Conservation (phyloP, 2,113 vertebrate genomes). For the Parus major region DNA sequence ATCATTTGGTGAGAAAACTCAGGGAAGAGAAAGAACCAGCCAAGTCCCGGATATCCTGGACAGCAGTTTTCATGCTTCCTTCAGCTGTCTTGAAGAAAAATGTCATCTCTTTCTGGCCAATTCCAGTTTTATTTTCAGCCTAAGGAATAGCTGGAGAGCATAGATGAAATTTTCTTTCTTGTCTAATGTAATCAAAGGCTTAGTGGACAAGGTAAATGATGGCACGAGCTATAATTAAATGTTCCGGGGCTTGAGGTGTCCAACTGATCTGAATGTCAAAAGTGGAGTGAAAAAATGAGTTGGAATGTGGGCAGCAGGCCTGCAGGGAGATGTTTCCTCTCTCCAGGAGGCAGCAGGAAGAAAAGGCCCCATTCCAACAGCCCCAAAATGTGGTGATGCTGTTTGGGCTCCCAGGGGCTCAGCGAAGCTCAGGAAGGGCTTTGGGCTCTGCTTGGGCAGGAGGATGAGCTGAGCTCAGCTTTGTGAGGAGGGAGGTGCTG, state of each 20-base stretch:
- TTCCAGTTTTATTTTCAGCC: conserved; percentile 63
- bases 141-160: conserved; percentile 28
- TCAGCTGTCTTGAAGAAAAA: conserved; percentile 75
- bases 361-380: background rate
- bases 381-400: background rate
- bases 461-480: background rate
- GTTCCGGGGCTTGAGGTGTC: background rate
- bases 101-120: conserved; percentile 61
- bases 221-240: conserved; percentile 10
- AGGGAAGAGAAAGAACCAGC: conserved; percentile 60
- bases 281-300: background rate
- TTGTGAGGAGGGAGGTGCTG: background rate
- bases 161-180: conserved; percentile 31
- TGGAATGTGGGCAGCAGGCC: background rate
- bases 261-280: background rate
- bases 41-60: conserved; percentile 79
- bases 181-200: conserved; percentile 49
- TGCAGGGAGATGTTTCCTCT: background rate
- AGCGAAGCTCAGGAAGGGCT: background rate
- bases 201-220: conserved; percentile 25
- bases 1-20: conserved; percentile 45
- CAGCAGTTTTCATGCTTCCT: conserved; percentile 67
- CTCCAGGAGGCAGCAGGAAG: background rate
- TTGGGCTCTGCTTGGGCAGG: background rate
- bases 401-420: background rate